Evolutionary conservation across 2,888 invertebrate species (phyloP), one percentile per base, ranked within the genome.

Genomic region (Gibbula magus): DNA sequence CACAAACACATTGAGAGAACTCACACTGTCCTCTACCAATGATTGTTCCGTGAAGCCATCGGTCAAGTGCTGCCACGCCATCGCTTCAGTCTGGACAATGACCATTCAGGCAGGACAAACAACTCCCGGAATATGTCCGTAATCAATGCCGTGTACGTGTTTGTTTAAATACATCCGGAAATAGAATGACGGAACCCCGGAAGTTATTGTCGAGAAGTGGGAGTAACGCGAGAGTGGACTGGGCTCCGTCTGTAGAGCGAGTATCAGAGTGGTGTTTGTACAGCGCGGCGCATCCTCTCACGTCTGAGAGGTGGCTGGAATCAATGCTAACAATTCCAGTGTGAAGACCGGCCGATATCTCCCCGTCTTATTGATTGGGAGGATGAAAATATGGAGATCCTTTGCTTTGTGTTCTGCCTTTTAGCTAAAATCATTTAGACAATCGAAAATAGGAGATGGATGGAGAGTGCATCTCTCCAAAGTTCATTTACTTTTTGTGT

Each of bases 121-220:
- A 25, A 25, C 56, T 56, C 20, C 25, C 25, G 56, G 56, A 56
- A 56, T 25, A 7, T 45, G 25, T 22, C 56, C 56, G 25, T 56
- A 56, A 56, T 56, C 22, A 56, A 56, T 22, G 22, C 25, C 56
- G 56, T 25, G 25, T 20, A 20, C 70, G 35, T 70, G 70, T 70
- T 70, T 70, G 70, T 70, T 70, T 39, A 70, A 70, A 20, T 70
- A 32, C 70, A 70, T 35, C 70, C 70, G 70, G 70, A 70, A 70
- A 70, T 70, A 35, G 70, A 70, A 70, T 70, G 70, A 70, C 32
- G 70, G 70, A 20, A 25, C 29, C 29, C 70, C 70, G 70, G 70
- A 70, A 70, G 70, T 70, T 70, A 32, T 70, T 39, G 20, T 39
- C n/a, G 70, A 35, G 35, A 39, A 70, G 70, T 18, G 35, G 35